Evolutionary conservation across 2,113 vertebrate species (phyloP).

Genomic region (Zeus faber): DNA sequence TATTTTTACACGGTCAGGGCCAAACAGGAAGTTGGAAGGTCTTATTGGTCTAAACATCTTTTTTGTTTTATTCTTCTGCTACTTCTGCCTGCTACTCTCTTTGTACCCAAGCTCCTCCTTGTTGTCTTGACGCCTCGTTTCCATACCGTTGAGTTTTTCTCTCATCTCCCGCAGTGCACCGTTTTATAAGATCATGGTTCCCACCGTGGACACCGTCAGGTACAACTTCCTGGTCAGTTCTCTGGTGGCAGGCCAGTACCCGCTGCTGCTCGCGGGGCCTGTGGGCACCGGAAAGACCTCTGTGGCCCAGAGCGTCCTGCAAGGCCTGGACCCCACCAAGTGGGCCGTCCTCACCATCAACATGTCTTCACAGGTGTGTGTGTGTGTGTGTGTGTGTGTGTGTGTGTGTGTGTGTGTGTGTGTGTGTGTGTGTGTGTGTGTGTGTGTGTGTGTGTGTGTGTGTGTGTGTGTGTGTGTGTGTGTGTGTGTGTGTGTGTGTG

Average conservation of each 20-base stretch:
- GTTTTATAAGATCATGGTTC: conserved; percentile 88
- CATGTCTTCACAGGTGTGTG: conserved; percentile 77
- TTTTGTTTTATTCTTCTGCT: too few species aligned
- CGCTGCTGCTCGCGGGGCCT: conserved; percentile 81
- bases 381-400: neutral
- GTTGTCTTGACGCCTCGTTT: too few species aligned
- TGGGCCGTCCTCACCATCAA: conserved; percentile 83
- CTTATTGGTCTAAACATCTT: neutral
- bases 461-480: too few species aligned
- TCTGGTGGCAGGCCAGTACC: conserved; percentile 77
- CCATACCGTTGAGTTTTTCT: too few species aligned
- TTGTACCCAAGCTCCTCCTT: too few species aligned
- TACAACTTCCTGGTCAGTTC: conserved; percentile 83
- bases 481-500: too few species aligned
- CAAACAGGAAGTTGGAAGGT: neutral
- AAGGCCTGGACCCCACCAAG: conserved; percentile 71
- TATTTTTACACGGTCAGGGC: neutral
- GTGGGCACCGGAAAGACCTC: conserved; percentile 89
- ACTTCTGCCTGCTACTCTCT: too few species aligned
- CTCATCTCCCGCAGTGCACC: conserved; percentile 69
- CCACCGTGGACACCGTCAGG: conserved; percentile 84
- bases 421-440: conserved; percentile 2
- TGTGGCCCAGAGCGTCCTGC: conserved; percentile 81
- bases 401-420: neutral
- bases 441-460: too few species aligned